Conservation (phyloP, 1,140 invertebrate genomes). For the Dermatophagoides farinae region DNA sequence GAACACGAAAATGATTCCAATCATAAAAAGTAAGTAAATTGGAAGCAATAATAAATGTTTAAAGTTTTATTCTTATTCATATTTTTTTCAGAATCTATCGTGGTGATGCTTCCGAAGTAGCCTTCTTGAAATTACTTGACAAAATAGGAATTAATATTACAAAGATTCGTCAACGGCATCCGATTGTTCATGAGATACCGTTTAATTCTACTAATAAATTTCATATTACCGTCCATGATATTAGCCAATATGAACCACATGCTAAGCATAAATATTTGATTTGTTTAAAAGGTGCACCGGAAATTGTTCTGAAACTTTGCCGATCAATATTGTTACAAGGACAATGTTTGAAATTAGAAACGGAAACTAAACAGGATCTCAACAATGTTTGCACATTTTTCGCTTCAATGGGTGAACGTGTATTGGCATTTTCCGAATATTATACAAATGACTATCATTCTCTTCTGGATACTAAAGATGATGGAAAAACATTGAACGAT, state of each 20-base stretch:
- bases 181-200: constrained; percentile 25
- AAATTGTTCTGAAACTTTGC: constrained; percentile 86
- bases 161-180: constrained; percentile 18
- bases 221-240: constrained; percentile 50
- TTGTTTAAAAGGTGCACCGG: constrained; percentile 98
- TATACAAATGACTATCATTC: constrained; percentile 27
- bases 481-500: constrained; percentile 19
- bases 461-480: constrained; percentile 23
- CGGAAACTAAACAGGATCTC: constrained; percentile 30
- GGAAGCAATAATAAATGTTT: too few species aligned
- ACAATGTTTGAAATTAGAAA: constrained; percentile 63
- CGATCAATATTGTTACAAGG: constrained; percentile 87
- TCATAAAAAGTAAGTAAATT: constrained; percentile 41
- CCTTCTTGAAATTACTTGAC: constrained; percentile 24
- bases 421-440: constrained; percentile 27
- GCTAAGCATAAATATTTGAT: constrained; percentile 59
- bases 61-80: too few species aligned
- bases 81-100: constrained; percentile 36
- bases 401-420: constrained; percentile 37
- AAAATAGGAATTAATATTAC: constrained; percentile 18
- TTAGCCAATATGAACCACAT: constrained; percentile 28
- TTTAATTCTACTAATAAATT: constrained; percentile 36
- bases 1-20: constrained; percentile 74
- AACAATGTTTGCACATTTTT: constrained; percentile 36
- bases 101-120: constrained; percentile 25